Base-by-base conservation (phyloP, 2,113 vertebrate genomes). In the Chloropsis cyanopogon region DNA sequence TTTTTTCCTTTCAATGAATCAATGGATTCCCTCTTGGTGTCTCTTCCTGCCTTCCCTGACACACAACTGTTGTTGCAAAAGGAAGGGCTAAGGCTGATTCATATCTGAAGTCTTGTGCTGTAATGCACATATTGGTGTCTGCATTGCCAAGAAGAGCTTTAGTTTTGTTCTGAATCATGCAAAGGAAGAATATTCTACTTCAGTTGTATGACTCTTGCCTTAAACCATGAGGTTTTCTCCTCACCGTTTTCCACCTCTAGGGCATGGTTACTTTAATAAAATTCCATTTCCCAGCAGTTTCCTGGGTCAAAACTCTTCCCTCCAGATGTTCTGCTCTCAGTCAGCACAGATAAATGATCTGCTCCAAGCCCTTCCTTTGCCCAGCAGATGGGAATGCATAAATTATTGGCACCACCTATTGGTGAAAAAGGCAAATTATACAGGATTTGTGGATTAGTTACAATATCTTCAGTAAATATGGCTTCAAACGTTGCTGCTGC, bases 401-500 rank as follows among this genome's bases (percentile, higher is more conserved):
- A 94, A 96, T 96, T 94, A 96, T 94, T 96, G 90, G 94, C 93
- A 91, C 92, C 94, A 97, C 90, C 93, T 97, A 94, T 97, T 96
- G 95, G 94, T 4, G 65, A 82, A 59, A 91, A 89, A 78, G 53
- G 33, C 31, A 77, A 96, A 96, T 93, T 73, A 66, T 80, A 54
- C 35, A 37, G 71, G 28, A 64, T 66, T 70, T 73, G 22, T 4
- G 10, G 39, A 22, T 56, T 66, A 12, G 21, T 33, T 80, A 41
- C 41, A 75, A 37, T 33, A 69, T 44, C 44, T 77, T 18, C 7
- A 9, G 24, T 73, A 73, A 80, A 56, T 19, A 41, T 3, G 16
- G 12, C 39, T 89, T 59, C 49, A 60, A 24, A 52, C 1, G 0
- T 72, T 71, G 31, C 18, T 82, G 8, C 14, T 69, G 24, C 24